Percentiles rank a stretch among this genome's conserved stretches.
phyloP scores from a whole-genome alignment of 2,797 vertebrate species.

The Malacoraja senta region DNA sequence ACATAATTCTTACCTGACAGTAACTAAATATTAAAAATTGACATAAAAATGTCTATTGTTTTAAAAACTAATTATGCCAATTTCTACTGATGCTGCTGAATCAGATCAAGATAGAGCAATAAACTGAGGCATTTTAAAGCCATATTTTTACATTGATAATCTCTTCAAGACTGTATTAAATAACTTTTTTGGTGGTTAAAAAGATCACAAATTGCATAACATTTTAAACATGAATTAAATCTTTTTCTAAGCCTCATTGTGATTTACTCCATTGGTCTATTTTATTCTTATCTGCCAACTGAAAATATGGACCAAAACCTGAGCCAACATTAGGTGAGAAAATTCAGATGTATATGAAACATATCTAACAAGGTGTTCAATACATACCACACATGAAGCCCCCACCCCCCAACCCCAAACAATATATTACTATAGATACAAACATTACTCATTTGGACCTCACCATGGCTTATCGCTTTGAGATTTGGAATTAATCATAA shows the following conservation, averaged over 20 bases:
- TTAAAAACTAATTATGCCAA: background rate
- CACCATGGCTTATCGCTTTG: background rate
- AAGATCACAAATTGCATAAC: background rate
- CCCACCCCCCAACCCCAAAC: background rate
- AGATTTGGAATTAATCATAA: background rate
- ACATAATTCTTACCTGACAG: background rate
- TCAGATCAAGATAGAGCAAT: background rate
- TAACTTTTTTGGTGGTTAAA: background rate
- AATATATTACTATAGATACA: background rate
- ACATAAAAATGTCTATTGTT: background rate
- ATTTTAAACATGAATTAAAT: background rate
- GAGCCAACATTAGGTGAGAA: background rate
- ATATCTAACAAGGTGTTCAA: background rate
- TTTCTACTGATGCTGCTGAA: background rate
- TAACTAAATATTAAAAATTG: background rate
- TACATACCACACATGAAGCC: background rate
- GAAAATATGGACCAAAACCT: background rate
- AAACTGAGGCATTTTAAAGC: background rate
- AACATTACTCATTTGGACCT: background rate
- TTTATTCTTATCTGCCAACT: background rate
- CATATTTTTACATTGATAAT: background rate
- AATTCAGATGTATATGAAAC: background rate
- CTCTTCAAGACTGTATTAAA: background rate
- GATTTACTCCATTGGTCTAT: background rate
- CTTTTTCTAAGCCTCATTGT: background rate